A percentile compares a stretch with the other conserved stretches of the same genome.
These are phyloP conservation scores for Stegastes partitus DNA, from an alignment of 2,113 vertebrate species.

Conservation along the genomic window DNA sequence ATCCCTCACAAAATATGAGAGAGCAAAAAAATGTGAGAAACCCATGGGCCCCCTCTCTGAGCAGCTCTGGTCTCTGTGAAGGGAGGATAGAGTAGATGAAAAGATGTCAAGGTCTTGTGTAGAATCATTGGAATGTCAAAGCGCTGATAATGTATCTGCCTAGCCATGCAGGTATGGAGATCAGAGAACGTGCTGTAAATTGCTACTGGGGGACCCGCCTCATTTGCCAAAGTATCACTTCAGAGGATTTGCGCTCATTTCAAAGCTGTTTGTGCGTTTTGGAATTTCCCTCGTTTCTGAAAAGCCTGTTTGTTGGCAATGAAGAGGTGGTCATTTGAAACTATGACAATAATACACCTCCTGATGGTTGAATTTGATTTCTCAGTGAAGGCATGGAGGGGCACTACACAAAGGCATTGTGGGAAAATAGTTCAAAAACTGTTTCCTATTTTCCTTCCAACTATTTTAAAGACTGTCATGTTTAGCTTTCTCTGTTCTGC, in stretches of 20 bases:
- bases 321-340: conserved; percentile 56
- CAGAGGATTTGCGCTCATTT: conserved; percentile 59
- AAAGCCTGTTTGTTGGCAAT: conserved; percentile 60
- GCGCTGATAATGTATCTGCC: conserved; percentile 71
- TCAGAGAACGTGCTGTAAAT: conserved; percentile 69
- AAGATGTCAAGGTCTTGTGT: conserved; percentile 67
- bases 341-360: conserved; percentile 50
- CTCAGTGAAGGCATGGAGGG: background rate
- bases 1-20: conserved; percentile 2
- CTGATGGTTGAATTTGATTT: conserved; percentile 43
- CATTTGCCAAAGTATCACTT: conserved; percentile 72
- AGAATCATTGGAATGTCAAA: conserved; percentile 72
- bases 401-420: background rate
- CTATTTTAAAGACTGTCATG: conserved; percentile 5
- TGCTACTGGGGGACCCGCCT: conserved; percentile 59
- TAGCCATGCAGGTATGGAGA: conserved; percentile 72
- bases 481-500: conserved; percentile 1
- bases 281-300: conserved; percentile 63
- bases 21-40: background rate
- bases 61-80: conserved; percentile 18
- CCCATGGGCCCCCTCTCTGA: conserved; percentile 5
- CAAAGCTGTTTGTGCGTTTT: conserved; percentile 55
- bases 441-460: conserved; percentile 9
- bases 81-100: conserved; percentile 68
- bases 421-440: background rate